Evolutionary conservation across 2,113 vertebrate species (phyloP).

Genomic region (Benitochromis conjunctus): DNA sequence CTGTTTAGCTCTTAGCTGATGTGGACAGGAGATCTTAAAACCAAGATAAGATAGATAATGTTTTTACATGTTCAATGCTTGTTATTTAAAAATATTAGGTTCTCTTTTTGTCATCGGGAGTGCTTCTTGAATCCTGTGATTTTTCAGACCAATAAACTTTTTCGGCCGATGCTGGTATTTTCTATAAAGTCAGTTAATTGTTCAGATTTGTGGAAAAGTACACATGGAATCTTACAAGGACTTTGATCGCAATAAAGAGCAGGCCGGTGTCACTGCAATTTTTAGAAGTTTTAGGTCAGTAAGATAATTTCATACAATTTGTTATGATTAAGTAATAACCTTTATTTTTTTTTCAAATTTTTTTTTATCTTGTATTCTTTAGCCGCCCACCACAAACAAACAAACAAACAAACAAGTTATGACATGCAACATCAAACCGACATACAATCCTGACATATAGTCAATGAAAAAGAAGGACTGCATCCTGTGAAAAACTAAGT

Average conservation of each 20-base stretch:
- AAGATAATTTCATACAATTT: not conserved
- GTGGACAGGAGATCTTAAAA: not conserved
- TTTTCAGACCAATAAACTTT: not conserved
- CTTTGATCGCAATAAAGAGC: not conserved
- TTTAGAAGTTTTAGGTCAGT: not conserved
- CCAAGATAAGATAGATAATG: not conserved
- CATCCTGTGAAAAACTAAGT: not conserved
- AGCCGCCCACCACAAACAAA: not conserved
- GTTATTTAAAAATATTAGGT: not conserved
- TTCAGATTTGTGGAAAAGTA: not conserved
- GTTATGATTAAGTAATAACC: not conserved
- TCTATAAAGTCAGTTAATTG: not conserved
- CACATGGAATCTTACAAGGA: not conserved
- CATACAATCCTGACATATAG: not conserved
- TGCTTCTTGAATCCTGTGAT: not conserved
- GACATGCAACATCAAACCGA: not conserved
- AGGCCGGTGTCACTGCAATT: fast-evolving
- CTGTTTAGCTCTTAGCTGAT: fast-evolving
- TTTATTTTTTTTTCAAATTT: no score
- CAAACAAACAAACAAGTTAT: not conserved
- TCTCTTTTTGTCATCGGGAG: not conserved
- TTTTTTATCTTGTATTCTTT: not conserved
- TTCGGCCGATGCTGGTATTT: not conserved
- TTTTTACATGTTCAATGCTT: fast-evolving
- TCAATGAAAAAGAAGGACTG: not conserved